Base-by-base conservation (phyloP, 2,113 vertebrate genomes). In the Thalassarche chlororhynchos region DNA sequence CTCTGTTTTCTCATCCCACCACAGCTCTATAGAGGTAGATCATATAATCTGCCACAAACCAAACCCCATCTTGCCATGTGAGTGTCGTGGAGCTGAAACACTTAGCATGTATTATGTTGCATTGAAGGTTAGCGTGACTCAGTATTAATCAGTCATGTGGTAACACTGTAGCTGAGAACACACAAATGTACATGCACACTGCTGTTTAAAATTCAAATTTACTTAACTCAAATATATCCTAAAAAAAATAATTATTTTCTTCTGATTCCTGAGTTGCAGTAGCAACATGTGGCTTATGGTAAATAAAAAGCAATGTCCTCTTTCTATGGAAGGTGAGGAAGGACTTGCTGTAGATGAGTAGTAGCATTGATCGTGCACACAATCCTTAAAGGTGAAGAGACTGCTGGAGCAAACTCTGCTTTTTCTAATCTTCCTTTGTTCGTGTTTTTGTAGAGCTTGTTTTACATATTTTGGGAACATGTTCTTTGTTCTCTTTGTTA, bases 61-160 rank as follows among this genome's bases (percentile, higher is more conserved):
- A 71, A 66, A 66, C 5, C 2, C 5, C 14, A 6, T 34, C 31
- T 36, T 71, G 16, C n/a, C 8, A 29, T 28, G 8, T 26, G 18
- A 12, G 10, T 36, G 5, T 64, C 3, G 2, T n/a, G 17, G 46
- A 46, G 23, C 4, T 76, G 36, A 52, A 84, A 49, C 7, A 21
- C 14, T 40, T n/a, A 12, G 0, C 5, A 2, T 47, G 4, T 44
- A 34, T 54, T 80, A 8, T 12, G 7, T 25, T 23, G 16, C 10
- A 24, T 24, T 0, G 4, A 40, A 36, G 26, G 19, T 32, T 28
- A 52, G 7, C 12, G 8, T 49, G 57, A 44, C 23, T 76, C 28
- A 1, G 0, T 2, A 4, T 11, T 47, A 71, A 44, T 44, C 0
- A 1, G n/a, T 58, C 34, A 8, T 12, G 10, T n/a, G 42, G 9